phyloP scores from a whole-genome alignment of 1,140 invertebrate species.

The Nasonia giraulti region DNA sequence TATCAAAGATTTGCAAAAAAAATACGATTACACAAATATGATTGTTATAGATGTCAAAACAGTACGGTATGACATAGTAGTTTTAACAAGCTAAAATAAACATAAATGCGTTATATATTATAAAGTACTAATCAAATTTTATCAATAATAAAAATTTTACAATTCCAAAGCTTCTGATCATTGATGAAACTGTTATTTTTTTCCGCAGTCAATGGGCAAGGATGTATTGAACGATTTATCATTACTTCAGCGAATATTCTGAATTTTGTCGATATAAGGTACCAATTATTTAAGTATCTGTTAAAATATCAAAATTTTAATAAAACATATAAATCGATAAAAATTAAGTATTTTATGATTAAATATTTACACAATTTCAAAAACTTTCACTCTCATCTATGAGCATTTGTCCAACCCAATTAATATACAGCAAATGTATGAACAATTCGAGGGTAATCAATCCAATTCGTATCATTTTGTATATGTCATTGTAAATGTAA shows the following conservation, averaged over 20 bases:
- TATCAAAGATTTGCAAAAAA: too few relatives aligned
- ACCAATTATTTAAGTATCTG: constrained; percentile 3
- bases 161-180: background rate
- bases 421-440: background rate
- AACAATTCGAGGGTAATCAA: background rate
- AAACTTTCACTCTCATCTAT: background rate
- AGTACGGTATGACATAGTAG: background rate
- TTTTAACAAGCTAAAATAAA: background rate
- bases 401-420: background rate
- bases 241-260: background rate
- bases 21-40: too few relatives aligned
- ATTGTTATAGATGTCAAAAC: background rate
- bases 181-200: background rate
- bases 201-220: background rate
- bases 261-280: background rate
- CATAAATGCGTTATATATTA: background rate
- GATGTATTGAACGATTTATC: background rate
- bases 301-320: background rate
- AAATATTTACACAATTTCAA: background rate
- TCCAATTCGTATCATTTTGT: background rate
- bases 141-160: background rate
- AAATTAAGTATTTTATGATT: background rate
- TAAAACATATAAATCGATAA: background rate
- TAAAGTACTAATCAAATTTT: background rate
- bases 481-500: background rate